Conservation (phyloP, 23 tunicate species). For the Halocynthia roretzi region DNA sequence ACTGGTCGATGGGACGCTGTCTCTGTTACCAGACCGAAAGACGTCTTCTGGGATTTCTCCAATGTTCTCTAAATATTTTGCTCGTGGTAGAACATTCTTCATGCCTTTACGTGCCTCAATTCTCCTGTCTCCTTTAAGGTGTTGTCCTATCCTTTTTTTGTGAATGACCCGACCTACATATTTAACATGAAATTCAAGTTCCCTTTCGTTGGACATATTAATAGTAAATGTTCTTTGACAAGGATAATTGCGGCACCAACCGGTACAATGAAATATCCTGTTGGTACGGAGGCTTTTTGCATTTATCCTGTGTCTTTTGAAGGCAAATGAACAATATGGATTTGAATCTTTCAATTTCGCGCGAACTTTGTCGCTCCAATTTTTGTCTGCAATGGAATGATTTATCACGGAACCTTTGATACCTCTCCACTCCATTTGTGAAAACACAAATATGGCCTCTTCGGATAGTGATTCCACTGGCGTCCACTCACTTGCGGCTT, state of each 20-base stretch:
- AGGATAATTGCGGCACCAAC: not conserved
- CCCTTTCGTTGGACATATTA: no score
- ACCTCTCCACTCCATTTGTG: not conserved
- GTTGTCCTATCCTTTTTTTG: not conserved
- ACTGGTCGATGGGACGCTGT: not conserved
- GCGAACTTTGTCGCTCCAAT: constrained; percentile 9
- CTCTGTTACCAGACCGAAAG: constrained; percentile 11
- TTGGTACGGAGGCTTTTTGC: not conserved
- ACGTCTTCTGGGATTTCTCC: not conserved
- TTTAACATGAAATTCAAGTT: no score
- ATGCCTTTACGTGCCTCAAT: not conserved
- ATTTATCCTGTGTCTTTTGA: constrained; percentile 15
- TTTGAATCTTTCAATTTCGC: not conserved
- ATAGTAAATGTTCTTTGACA: not conserved
- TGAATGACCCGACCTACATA: no score
- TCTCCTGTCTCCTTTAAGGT: constrained; percentile 1
- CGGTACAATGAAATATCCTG: not conserved
- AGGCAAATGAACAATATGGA: not conserved
- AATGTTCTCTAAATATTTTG: not conserved
- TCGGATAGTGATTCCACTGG: no score
- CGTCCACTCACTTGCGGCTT: no score
- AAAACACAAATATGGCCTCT: not conserved
- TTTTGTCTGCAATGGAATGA: not conserved
- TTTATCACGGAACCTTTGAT: not conserved
- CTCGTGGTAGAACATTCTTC: not conserved